phyloP scores from a whole-genome alignment of 2,113 vertebrate species.

The Archocentrus centrarchus region DNA sequence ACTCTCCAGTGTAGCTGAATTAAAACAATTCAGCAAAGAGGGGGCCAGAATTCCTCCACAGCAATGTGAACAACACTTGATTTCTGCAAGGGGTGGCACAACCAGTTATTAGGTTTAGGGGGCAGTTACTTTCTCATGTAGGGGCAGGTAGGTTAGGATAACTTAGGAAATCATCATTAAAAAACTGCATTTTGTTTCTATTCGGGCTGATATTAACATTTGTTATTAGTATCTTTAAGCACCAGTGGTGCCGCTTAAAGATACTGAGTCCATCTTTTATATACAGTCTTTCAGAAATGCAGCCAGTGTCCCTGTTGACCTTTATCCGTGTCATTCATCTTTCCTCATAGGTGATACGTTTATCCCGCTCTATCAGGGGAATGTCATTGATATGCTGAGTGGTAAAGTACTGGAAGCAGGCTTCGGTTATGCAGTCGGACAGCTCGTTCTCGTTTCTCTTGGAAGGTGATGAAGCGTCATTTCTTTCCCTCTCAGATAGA shows the following conservation, averaged over 20 bases:
- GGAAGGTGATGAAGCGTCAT: conserved; percentile 80
- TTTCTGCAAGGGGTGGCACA: too few relatives aligned
- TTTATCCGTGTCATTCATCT: background rate
- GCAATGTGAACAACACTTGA: too few relatives aligned
- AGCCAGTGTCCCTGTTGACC: background rate
- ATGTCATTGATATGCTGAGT: conserved; percentile 83
- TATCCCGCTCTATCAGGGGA: conserved; percentile 82
- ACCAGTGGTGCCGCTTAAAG: background rate
- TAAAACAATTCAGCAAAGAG: too few relatives aligned
- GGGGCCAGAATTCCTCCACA: too few relatives aligned
- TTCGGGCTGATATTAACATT: too few relatives aligned
- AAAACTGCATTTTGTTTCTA: too few relatives aligned
- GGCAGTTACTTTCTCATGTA: too few relatives aligned
- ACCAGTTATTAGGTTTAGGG: too few relatives aligned
- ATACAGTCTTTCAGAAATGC: background rate
- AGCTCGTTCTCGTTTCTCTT: conserved; percentile 79
- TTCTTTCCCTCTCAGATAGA: background rate
- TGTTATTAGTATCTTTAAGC: too few relatives aligned
- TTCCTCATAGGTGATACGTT: conserved; percentile 74
- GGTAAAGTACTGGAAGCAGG: conserved; percentile 45
- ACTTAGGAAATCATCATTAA: too few relatives aligned
- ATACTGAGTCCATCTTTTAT: background rate
- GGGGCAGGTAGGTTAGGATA: too few relatives aligned
- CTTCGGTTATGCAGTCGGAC: conserved; percentile 72
- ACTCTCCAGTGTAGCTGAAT: too few relatives aligned